A percentile compares a stretch with the other conserved stretches of the same genome.
Evolutionary conservation across 92 coral and sea anemone genomes (phyloP).

Genomic region (Epizoanthus fatuus): DNA sequence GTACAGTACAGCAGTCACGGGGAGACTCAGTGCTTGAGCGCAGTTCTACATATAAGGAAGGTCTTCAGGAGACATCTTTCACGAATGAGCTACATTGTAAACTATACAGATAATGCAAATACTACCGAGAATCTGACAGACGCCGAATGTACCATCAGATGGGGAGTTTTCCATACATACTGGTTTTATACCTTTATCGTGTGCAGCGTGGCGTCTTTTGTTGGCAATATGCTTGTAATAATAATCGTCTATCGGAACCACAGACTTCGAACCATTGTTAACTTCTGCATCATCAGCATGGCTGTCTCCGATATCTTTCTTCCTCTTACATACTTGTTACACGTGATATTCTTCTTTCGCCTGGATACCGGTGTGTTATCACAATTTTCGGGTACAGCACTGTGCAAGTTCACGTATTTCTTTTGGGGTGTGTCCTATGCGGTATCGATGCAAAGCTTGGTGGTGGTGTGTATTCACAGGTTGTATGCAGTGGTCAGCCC

Average conservation of each 20-base stretch:
- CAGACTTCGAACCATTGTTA: neutral
- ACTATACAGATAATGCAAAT: neutral
- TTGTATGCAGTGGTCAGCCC: slow-evolving; percentile 25
- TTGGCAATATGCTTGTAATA: slow-evolving; percentile 2
- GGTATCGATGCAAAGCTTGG: slow-evolving; percentile 23
- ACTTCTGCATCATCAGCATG: slow-evolving; percentile 7
- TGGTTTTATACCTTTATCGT: neutral
- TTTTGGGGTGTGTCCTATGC: slow-evolving; percentile 22
- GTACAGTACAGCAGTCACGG: too few relatives aligned
- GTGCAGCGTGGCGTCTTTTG: slow-evolving; percentile 23
- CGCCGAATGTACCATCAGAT: neutral
- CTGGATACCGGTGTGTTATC: neutral
- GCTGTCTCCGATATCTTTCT: slow-evolving; percentile 20
- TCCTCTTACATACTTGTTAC: neutral
- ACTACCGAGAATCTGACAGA: neutral
- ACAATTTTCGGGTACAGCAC: neutral
- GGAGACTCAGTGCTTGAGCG: too few relatives aligned
- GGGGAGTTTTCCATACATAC: neutral
- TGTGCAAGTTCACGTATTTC: slow-evolving; percentile 11
- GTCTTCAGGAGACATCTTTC: neutral
- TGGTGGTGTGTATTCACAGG: slow-evolving; percentile 9
- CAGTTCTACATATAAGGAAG: too few relatives aligned
- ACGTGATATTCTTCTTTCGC: neutral
- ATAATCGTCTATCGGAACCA: neutral
- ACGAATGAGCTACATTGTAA: neutral